Evolutionary conservation across 2,113 vertebrate species (phyloP), one percentile per base, ranked within the genome.

Genomic region (Psittacus erithacus): DNA sequence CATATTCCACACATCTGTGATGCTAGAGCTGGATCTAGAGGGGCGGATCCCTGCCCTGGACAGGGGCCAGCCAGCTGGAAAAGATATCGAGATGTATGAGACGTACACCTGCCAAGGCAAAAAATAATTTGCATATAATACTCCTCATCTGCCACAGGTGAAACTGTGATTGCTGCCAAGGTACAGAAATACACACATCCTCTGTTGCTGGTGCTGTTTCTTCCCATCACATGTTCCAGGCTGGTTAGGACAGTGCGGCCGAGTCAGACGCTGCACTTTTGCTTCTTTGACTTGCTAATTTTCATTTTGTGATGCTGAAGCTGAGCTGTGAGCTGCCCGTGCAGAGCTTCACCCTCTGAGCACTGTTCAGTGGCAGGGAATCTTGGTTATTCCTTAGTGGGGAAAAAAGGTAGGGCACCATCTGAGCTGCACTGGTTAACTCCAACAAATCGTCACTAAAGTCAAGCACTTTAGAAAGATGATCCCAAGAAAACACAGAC

Each of bases 1-100:
- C 0, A 0, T 62, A 11, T 73, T 93, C 78, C 44, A 17, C 10
- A 10, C 0, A 1, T 38, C 38, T 71, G 59, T 71, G 63, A 39
- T 43, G 80, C 28, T 57, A 38, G 71, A 82, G n/a, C 39, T 80
- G 52, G 35, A 69, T 85, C n/a, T 50, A 28, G 70, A 69, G 70
- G 35, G 39, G 44, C 0, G 6, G 77, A 64, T 93, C 47, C 57
- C 77, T 73, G 2, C n/a, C 50, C 69, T 80, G 85, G 88, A 86
- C 35, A 64, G 80, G n/a, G 55, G 52, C 82, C 73, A 93, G 64
- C 17, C 55, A 0, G 3, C 2, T 79, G 83, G 28, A 14, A 64
- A 50, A 33, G 77, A 14, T 59, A 31, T 22, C 14, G 14, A 29
- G 59, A 50, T 35, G 31, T 57, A 59, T 50, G 46, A 67, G 74